These are phyloP conservation scores for Antitype chi DNA, from an alignment of 2,888 invertebrate species.

Conservation along the genomic window DNA sequence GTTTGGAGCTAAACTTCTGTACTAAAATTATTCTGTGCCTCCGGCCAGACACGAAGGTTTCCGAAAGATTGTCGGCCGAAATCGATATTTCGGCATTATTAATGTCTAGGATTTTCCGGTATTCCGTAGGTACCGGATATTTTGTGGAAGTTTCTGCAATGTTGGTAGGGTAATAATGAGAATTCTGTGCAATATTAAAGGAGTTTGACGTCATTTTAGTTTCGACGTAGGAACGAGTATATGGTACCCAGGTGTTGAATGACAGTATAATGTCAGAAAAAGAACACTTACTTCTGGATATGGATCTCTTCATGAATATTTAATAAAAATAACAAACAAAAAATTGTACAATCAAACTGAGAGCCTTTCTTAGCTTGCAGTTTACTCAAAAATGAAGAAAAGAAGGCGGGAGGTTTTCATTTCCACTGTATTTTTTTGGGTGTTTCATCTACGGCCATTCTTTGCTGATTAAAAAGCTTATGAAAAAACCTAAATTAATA, in stretches of 20 bases:
- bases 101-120: conserved; percentile 50
- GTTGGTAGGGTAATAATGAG: neutral
- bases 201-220: neutral
- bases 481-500: no score
- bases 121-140: conserved; percentile 30
- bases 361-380: neutral
- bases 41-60: conserved; percentile 30
- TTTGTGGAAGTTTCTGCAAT: neutral
- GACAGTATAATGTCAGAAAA: no score
- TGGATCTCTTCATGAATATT: no score
- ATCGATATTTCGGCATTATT: conserved; percentile 62
- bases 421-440: neutral
- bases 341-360: conserved; percentile 12
- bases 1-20: neutral
- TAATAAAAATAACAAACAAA: neutral
- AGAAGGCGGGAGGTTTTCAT: neutral
- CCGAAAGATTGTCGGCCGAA: conserved; percentile 50
- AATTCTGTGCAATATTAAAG: conserved; percentile 9
- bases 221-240: no score
- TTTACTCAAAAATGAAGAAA: neutral
- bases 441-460: neutral
- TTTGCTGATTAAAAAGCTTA: neutral
- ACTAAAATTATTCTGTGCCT: neutral
- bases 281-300: no score
- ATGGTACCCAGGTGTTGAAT: no score